Evolutionary conservation across 53 echinoderm and acorn worm genomes (phyloP).

Genomic region (Hippasteria phrygiana): DNA sequence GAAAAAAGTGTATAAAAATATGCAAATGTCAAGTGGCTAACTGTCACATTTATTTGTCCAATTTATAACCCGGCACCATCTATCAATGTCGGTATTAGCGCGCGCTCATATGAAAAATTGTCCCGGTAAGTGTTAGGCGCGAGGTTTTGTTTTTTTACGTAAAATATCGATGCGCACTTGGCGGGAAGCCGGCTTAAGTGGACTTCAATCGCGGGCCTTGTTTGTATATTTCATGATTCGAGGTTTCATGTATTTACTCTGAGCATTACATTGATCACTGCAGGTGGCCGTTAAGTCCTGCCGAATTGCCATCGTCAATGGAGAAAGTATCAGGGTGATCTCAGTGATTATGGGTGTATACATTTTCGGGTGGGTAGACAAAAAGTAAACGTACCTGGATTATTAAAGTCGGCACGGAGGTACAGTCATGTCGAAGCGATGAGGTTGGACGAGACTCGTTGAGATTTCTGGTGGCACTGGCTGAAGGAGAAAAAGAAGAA

Average conservation of each 20-base stretch:
- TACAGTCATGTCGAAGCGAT: background rate
- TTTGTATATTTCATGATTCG: slow-evolving; percentile 15
- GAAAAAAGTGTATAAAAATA: background rate
- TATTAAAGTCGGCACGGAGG: background rate
- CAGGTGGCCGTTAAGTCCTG: background rate
- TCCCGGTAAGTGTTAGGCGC: slow-evolving; percentile 9
- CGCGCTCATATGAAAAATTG: slow-evolving; percentile 5
- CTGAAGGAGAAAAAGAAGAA: background rate
- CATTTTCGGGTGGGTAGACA: background rate
- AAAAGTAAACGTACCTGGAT: background rate
- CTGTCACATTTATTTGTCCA: slow-evolving; percentile 8
- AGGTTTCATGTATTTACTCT: background rate
- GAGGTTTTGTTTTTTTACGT: background rate
- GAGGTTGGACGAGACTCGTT: background rate
- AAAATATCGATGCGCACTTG: slow-evolving; percentile 17
- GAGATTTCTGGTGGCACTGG: background rate
- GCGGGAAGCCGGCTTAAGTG: background rate
- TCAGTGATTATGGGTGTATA: no score
- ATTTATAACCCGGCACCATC: slow-evolving; percentile 1
- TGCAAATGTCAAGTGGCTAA: background rate
- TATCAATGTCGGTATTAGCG: slow-evolving; percentile 13
- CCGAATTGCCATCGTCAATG: background rate
- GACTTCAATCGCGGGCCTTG: background rate
- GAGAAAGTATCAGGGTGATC: no score
- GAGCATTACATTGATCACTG: background rate